Conservation (phyloP, 2,113 vertebrate genomes). For the Geococcyx californianus region DNA sequence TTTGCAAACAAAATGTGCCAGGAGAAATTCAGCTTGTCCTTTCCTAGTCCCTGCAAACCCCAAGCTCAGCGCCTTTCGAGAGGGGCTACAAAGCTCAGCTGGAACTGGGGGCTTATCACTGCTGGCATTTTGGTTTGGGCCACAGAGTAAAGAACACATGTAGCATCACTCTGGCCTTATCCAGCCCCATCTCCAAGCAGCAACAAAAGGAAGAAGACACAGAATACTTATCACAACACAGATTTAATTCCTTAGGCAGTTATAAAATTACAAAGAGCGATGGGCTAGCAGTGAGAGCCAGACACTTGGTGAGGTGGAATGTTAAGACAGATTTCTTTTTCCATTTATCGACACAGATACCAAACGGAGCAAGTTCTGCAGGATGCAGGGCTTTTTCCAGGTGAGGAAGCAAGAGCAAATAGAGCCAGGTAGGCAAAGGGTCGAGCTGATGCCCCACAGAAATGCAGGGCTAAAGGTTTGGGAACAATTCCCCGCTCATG, state of each 20-base stretch:
- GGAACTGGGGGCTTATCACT: background rate
- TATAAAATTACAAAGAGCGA: constrained; percentile 58
- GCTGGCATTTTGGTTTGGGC: background rate
- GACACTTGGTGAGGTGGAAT: constrained; percentile 2
- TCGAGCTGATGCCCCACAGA: background rate
- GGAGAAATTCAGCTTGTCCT: background rate
- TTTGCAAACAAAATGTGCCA: background rate
- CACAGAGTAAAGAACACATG: accelerated
- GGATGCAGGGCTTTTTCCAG: background rate
- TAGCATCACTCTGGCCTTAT: background rate
- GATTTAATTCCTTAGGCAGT: constrained; percentile 55
- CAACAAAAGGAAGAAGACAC: background rate
- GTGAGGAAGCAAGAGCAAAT: constrained; percentile 20
- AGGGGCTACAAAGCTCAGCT: background rate
- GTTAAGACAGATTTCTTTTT: background rate
- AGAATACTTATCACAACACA: constrained; percentile 38
- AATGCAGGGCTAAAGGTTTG: background rate
- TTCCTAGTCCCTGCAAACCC: background rate
- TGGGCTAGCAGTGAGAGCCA: background rate
- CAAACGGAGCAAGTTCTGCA: background rate
- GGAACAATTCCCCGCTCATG: background rate
- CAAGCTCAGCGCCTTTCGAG: background rate
- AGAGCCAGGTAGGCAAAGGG: background rate
- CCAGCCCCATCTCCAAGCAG: background rate
- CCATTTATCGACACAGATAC: background rate